Evolutionary conservation across 2,797 vertebrate genomes (phyloP).

Genomic region (Gorsachius magnificus): DNA sequence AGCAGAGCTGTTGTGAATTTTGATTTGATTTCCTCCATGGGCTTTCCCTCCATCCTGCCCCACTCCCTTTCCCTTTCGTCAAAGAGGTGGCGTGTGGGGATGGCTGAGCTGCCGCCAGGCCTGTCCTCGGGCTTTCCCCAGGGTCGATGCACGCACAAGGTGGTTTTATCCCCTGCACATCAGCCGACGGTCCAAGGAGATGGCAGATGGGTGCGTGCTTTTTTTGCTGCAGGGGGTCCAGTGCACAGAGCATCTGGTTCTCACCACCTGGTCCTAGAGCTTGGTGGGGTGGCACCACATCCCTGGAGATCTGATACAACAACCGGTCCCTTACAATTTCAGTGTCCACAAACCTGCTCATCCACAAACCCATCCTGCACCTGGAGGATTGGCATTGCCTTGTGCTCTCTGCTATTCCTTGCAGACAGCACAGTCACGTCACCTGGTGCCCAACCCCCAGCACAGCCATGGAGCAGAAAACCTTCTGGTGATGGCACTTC

Average conservation of each 20-base stretch:
- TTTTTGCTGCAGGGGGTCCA: background rate
- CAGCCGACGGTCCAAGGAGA: background rate
- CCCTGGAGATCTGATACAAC: background rate
- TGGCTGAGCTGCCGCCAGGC: background rate
- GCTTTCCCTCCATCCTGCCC: background rate
- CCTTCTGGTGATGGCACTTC: background rate
- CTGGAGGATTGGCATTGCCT: background rate
- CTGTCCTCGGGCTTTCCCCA: background rate
- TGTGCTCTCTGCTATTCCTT: background rate
- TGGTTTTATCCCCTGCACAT: background rate
- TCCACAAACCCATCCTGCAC: background rate
- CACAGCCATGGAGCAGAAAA: background rate
- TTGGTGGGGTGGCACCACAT: fast-evolving
- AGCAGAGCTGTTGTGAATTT: slow-evolving; percentile 49
- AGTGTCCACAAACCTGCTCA: background rate
- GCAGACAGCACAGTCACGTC: background rate
- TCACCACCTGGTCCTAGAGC: background rate
- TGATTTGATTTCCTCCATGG: slow-evolving; percentile 38
- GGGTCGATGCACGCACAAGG: background rate
- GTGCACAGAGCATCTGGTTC: background rate
- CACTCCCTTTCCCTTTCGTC: background rate
- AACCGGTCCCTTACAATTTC: background rate
- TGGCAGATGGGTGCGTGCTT: fast-evolving
- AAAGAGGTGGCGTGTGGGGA: background rate
- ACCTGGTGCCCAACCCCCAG: background rate